Evolutionary conservation across 2,888 invertebrate genomes (phyloP), one percentile per base, ranked within the genome.

Genomic region (Phaonia tiefii): DNA sequence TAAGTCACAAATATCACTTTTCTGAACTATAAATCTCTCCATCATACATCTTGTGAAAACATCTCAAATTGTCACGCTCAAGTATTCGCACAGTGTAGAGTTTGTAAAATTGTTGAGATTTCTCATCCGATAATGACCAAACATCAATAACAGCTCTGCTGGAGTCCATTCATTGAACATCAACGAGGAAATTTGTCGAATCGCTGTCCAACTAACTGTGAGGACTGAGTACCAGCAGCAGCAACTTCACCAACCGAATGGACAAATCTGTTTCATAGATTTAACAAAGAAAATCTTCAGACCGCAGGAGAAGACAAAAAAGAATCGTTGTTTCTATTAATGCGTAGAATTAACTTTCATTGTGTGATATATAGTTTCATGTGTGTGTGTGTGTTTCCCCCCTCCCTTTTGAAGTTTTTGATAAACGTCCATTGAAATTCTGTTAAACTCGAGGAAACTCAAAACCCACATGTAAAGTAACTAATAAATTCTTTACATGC

Each of bases 281-380:
- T 63, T 25, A 54, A 65, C 20, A 25, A 65, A 63, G 22, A 44
- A 44, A 8, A 60, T 31, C 42, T 8, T 13, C 3, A 49, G 22
- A 11, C 42, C 20, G 49, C 26, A 66, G 31, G 4, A 31, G 8
- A 31, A 31, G 31, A 8, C 31, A 49, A 54, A 26, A 46, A 31
- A 22, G 37, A 71, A 65, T 20, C 26, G 17, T 42, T 44, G 44
- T 46, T 58, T 31, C 63, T 25, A 54, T 73, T 73, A 73, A 73
- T 78, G 51, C 51, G 78, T 51, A 51, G 73, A 73, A 67, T 73
- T 69, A 67, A 60, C 56, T 73, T 67, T 73, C 44, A 49, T 65
- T 70, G 56, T 79, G 37, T 65, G 5, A 75, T 66, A 46, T 15
- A 31, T 51, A 31, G 31, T 31, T 31, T 31, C 31, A 31, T 8